Conservation (phyloP, 2,888 invertebrate species). For the Ophioninae sp. region DNA sequence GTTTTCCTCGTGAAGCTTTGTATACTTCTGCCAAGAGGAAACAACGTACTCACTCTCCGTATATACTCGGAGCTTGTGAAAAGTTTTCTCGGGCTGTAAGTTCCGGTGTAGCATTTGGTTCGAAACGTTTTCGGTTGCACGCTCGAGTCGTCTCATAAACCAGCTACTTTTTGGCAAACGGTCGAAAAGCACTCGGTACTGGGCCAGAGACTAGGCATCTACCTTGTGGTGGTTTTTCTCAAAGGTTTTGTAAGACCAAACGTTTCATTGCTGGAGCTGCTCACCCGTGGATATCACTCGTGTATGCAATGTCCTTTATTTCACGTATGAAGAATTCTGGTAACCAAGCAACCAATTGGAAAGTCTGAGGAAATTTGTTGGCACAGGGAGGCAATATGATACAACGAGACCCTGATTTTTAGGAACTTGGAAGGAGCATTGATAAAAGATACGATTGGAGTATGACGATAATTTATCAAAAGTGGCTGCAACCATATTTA, state of each 20-base stretch:
- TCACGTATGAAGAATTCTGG: constrained; percentile 41
- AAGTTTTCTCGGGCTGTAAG: constrained; percentile 32
- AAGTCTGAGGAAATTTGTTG: constrained; percentile 34
- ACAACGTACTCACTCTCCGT: constrained; percentile 6
- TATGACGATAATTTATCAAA: not conserved
- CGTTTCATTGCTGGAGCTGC: constrained; percentile 39
- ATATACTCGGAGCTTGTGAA: constrained; percentile 47
- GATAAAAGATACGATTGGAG: too few relatives aligned
- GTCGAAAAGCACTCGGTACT: constrained; percentile 42
- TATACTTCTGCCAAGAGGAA: constrained; percentile 48
- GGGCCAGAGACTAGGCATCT: constrained; percentile 19
- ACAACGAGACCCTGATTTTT: not conserved
- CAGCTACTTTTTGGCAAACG: constrained; percentile 60
- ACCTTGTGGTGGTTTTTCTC: constrained; percentile 36
- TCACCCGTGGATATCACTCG: constrained; percentile 16
- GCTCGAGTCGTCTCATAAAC: constrained; percentile 62
- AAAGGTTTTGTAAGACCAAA: constrained; percentile 32
- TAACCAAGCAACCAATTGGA: constrained; percentile 52
- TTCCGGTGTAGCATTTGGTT: constrained; percentile 55
- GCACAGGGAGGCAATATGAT: not conserved
- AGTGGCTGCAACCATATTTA: too few relatives aligned
- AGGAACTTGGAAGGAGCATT: not conserved
- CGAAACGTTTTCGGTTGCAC: constrained; percentile 64
- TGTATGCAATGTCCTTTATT: constrained; percentile 50
- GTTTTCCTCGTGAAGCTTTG: constrained; percentile 38